Conservation (phyloP, 2,113 vertebrate species). For the Chlamydotis undulata region DNA sequence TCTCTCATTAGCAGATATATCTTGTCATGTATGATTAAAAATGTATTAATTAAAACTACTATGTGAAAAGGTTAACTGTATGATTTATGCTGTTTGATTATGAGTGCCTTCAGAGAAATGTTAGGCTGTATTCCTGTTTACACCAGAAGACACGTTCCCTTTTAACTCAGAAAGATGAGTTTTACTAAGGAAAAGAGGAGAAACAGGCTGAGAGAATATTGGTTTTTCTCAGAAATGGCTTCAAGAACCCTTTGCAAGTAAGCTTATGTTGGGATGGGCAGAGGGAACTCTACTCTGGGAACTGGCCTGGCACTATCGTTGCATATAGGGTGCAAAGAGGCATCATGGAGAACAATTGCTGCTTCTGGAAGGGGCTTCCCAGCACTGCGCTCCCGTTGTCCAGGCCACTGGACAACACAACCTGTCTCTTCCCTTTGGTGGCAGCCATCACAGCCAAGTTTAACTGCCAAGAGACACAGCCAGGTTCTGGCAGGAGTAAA, state of each 20-base stretch:
- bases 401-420: accelerated
- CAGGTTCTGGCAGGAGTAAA: not conserved
- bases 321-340: not conserved
- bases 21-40: conserved; percentile 62
- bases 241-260: not conserved
- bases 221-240: not conserved
- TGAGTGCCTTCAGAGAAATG: conserved; percentile 20
- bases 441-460: not conserved
- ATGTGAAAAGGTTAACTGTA: conserved; percentile 58
- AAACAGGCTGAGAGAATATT: not conserved
- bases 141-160: not conserved
- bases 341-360: not conserved
- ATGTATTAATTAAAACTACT: conserved; percentile 57
- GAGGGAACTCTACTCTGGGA: not conserved
- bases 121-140: conserved; percentile 43
- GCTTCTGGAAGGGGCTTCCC: not conserved
- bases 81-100: conserved; percentile 60
- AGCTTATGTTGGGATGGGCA: not conserved
- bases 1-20: not conserved
- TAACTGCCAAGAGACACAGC: not conserved
- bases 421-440: not conserved
- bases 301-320: not conserved
- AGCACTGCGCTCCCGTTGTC: not conserved
- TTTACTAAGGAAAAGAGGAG: not conserved
- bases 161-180: conserved; percentile 37